Conservation (phyloP, 2,797 vertebrate species). For the Botia kubotai region DNA sequence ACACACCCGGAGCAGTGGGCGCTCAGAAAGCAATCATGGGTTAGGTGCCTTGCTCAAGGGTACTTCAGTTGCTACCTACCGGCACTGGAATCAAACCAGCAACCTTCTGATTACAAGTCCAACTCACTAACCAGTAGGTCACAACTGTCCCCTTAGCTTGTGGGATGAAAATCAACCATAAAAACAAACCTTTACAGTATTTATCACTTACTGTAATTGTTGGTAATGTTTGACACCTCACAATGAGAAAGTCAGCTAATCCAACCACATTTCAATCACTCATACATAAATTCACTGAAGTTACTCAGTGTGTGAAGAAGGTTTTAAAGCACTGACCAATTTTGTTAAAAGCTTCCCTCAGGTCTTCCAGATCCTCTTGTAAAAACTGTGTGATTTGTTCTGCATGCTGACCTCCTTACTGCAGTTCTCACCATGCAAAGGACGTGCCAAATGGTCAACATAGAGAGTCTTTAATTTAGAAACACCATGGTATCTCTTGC, state of each 20-base stretch:
- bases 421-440: conserved; percentile 53
- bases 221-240: conserved; percentile 55
- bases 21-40: too few relatives aligned
- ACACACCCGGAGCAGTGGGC: too few relatives aligned
- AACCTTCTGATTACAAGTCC: too few relatives aligned
- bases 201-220: conserved; percentile 30
- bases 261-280: not conserved
- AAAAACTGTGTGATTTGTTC: conserved; percentile 89
- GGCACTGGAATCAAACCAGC: too few relatives aligned
- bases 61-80: too few relatives aligned
- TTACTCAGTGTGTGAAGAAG: not conserved
- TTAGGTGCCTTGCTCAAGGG: too few relatives aligned
- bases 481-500: not conserved
- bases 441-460: conserved; percentile 41
- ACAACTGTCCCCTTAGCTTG: too few relatives aligned
- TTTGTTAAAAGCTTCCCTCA: conserved; percentile 92
- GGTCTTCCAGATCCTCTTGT: conserved; percentile 90
- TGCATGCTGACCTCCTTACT: conserved; percentile 77
- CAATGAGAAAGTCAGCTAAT: conserved; percentile 29
- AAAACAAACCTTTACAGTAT: conserved; percentile 4
- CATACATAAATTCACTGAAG: not conserved
- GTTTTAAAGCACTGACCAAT: conserved; percentile 81
- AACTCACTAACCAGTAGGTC: too few relatives aligned
- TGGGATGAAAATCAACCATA: not conserved
- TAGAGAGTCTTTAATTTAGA: conserved; percentile 1